phyloP scores from a whole-genome alignment of 2,113 vertebrate genomes.

The Podilymbus podiceps region DNA sequence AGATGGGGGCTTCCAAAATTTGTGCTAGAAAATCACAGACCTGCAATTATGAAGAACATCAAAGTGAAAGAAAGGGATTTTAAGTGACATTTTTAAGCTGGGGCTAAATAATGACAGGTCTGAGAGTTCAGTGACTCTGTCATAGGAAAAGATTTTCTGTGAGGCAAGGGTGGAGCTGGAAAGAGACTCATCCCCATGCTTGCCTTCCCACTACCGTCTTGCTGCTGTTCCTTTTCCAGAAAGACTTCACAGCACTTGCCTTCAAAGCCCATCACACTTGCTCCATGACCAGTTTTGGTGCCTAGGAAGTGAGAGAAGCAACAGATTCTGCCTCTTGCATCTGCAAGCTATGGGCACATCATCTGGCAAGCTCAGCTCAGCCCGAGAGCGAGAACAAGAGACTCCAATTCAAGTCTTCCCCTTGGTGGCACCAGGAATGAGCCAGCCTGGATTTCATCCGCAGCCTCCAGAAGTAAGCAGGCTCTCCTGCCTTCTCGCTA shows the following conservation, averaged over 20 bases:
- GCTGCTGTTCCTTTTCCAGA: not conserved
- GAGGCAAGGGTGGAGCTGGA: not conserved
- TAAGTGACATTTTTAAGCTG: constrained; percentile 3
- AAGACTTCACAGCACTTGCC: not conserved
- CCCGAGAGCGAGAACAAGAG: not conserved
- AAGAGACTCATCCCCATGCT: not conserved
- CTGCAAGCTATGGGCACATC: not conserved
- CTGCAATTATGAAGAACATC: not conserved
- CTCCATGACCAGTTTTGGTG: not conserved
- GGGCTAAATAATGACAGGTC: constrained; percentile 2
- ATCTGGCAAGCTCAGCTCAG: not conserved
- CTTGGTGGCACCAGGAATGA: not conserved
- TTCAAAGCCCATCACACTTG: not conserved
- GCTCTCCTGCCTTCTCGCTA: not conserved
- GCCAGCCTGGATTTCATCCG: not conserved
- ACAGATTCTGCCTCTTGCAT: not conserved
- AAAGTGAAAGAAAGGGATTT: constrained; percentile 5
- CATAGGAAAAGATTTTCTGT: not conserved
- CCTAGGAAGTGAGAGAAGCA: not conserved
- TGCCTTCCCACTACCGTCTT: not conserved
- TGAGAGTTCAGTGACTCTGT: not conserved
- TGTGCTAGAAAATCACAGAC: not conserved
- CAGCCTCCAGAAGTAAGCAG: not conserved
- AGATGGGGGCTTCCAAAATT: not conserved
- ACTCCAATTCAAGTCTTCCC: not conserved